Conservation (phyloP, 2,797 vertebrate species). For the Notamacropus eugenii region DNA sequence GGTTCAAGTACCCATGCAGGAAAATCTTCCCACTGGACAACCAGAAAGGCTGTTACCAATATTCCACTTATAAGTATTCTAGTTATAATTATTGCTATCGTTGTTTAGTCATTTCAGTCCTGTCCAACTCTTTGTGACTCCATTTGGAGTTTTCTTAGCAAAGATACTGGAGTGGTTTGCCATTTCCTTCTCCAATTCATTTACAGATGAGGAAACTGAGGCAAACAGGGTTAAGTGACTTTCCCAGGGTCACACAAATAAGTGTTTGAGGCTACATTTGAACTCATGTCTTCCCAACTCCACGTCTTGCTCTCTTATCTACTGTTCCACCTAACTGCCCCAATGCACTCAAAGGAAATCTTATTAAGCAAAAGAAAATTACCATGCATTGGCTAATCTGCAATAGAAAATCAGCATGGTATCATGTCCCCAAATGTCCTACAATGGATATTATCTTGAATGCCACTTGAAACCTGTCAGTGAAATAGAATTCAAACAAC, state of each 20-base stretch:
- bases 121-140: neutral
- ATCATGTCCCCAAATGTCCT: neutral
- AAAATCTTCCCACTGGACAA: neutral
- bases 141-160: neutral
- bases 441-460: constrained; percentile 38
- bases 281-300: neutral
- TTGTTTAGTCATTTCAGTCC: neutral
- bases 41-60: neutral
- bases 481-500: constrained; percentile 42
- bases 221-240: neutral
- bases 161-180: neutral
- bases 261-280: neutral
- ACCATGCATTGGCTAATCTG: constrained; percentile 15
- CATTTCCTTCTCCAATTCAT: neutral
- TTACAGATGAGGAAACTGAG: neutral
- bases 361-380: constrained; percentile 23
- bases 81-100: neutral
- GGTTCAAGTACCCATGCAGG: neutral
- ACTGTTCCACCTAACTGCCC: neutral
- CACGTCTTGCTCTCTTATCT: neutral
- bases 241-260: neutral
- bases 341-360: neutral
- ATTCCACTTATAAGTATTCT: neutral
- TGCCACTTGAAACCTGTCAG: constrained; percentile 23
- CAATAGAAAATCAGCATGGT: constrained; percentile 25